Evolutionary conservation across 1,140 invertebrate genomes (phyloP), one percentile per base, ranked within the genome.

Genomic region (Bombus difficillimus): DNA sequence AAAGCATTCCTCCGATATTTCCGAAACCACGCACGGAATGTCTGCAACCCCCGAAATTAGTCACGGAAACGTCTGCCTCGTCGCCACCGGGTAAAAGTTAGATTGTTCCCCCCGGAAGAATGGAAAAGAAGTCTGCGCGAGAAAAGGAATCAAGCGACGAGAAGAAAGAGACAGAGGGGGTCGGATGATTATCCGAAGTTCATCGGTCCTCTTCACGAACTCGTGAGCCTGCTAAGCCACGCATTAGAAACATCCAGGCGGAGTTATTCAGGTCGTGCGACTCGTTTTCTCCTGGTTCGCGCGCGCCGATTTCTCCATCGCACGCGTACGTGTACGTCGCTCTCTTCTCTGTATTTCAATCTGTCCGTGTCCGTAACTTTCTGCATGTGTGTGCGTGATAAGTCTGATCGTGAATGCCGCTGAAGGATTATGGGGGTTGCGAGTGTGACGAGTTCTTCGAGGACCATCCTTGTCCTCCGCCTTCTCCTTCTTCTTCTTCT

Each of bases 191-290:
- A 91, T 91, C 87, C 90, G 87, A 91, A 91, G 87, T 91, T 91
- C 89, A 91, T 91, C 86, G 84, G 86, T 86, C 69, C 88, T 88
- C 86, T 92, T 89, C 87, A 88, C 86, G 85, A 88, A 87, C 91
- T 86, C 84, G 84, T 80, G 85, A 89, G 89, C 82, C 57, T 72
- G 83, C 83, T 92, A 92, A 92, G 90, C 91, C 86, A 69, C 87
- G 82, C 89, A 93, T 93, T 92, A 92, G 90, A 93, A 93, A 91
- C 90, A 93, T 93, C 89, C 86, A 86, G 66, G 88, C 91, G 83
- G 73, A 90, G 92, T 92, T 91, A 92, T 93, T 93, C 91, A 89
- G 86, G 88, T 91, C 81, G 92, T 78, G 85, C 80, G 86, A 88
- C 89, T 92, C 85, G 81, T 90, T 90, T 84, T 87, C 89, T 87